A percentile compares a stretch with the other conserved stretches of the same genome.
phyloP scores from a whole-genome alignment of 2,797 vertebrate species.

The Leptatherina wallacei region DNA sequence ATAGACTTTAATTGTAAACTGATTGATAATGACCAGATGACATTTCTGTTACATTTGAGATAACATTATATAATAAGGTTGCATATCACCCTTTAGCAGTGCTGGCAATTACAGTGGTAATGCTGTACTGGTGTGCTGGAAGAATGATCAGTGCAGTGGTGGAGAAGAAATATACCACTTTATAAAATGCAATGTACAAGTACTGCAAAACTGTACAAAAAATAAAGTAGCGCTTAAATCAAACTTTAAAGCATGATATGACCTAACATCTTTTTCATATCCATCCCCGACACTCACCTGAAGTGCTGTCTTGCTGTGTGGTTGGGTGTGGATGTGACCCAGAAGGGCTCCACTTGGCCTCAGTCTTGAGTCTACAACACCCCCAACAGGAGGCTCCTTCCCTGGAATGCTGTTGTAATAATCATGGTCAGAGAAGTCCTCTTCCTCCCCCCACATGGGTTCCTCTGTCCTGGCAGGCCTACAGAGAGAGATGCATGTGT shows the following conservation, averaged over 20 bases:
- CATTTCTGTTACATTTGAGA: slow-evolving; percentile 7
- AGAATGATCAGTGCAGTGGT: not conserved
- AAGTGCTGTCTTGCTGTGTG: slow-evolving; percentile 67
- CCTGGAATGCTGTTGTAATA: slow-evolving; percentile 98
- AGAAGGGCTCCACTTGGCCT: slow-evolving; percentile 59
- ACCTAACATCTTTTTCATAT: not conserved
- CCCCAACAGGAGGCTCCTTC: slow-evolving; percentile 93
- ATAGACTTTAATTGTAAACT: not conserved
- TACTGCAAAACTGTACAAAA: not conserved
- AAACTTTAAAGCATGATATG: not conserved
- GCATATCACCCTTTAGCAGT: not conserved
- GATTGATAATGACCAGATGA: slow-evolving; percentile 32
- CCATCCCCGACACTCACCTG: slow-evolving; percentile 79
- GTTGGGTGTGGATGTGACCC: slow-evolving; percentile 82
- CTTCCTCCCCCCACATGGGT: slow-evolving; percentile 87
- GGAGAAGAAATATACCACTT: not conserved
- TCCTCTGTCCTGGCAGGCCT: slow-evolving; percentile 87
- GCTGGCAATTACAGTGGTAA: not conserved
- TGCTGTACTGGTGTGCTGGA: not conserved
- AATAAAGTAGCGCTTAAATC: not conserved
- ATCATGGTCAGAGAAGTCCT: slow-evolving; percentile 86
- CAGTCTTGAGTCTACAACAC: slow-evolving; percentile 92
- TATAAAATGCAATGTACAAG: not conserved
- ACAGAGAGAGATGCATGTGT: not conserved
- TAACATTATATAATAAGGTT: slow-evolving; percentile 4